phyloP scores from a whole-genome alignment of 2,113 vertebrate species.

The Lophotis ruficrista region DNA sequence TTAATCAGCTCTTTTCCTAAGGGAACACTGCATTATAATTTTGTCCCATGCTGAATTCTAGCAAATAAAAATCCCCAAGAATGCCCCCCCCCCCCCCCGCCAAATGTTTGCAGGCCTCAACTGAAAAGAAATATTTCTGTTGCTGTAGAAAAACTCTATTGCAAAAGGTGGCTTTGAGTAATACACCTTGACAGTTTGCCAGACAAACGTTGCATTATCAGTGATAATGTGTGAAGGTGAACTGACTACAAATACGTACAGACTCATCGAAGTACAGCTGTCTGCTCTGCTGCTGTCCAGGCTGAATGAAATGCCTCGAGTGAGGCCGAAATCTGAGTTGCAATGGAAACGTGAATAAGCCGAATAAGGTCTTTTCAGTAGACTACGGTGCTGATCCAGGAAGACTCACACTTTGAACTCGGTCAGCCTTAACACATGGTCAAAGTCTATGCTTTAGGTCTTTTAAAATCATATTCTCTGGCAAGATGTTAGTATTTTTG shows the following conservation, averaged over 20 bases:
- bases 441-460: not conserved
- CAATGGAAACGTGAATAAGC: not conserved
- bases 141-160: not conserved
- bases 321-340: not conserved
- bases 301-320: not conserved
- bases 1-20: not conserved
- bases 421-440: not conserved
- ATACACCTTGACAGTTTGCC: not conserved
- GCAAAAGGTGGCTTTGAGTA: not conserved
- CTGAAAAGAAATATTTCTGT: not conserved
- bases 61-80: not conserved
- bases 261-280: not conserved
- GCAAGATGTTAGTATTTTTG: not conserved
- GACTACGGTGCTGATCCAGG: not conserved
- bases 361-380: not conserved
- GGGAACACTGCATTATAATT: not conserved
- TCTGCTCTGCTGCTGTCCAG: not conserved
- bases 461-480: not conserved
- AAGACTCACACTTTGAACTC: not conserved
- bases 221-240: not conserved
- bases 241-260: not conserved
- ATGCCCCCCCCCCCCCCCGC: rapidly evolving
- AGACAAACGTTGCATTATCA: not conserved
- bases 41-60: not conserved
- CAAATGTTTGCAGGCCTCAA: not conserved